Base-by-base conservation (phyloP, 2,113 vertebrate genomes). In the Onychostoma macrolepis region DNA sequence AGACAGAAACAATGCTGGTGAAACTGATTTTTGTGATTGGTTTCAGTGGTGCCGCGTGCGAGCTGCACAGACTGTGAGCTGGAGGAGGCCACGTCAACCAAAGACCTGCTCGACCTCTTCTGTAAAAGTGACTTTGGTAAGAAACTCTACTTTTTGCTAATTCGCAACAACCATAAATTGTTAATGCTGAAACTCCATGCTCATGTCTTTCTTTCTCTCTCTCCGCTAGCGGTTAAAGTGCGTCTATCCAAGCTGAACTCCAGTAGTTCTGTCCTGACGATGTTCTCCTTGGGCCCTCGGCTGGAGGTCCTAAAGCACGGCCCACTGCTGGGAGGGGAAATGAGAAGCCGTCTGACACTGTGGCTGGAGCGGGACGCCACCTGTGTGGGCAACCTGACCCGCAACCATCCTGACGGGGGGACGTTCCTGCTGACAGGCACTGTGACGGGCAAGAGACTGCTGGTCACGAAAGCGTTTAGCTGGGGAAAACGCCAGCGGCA, bases 11-110 rank as follows among this genome's bases (percentile, higher is more conserved):
- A 19, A 50, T 10, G 6, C 8, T 26, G 24, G n/a, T 36, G 33
- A 21, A 78, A 84, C 48, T 53, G 61, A 67, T 67, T 56, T 61
- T 9, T 53, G 56, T 71, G 12, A 9, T 79, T 6, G 83, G 0
- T 92, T 94, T 88, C 89, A 93, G 86, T 89, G 94, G 95, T 95
- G 67, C 96, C 95, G 19, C 86, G 90, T 85, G 96, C 96, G 84
- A 97, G 96, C 93, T 97, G 96, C 88, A 94, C 89, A 65, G 96
- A 97, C 84, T 97, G 96, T 0, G 94, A 97, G 87, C 93, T 97
- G 56, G 95, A 97, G 85, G 95, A 96, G 28, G 90, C 91, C 26
- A 91, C 92, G 48, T 95, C 95, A 4, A 74, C 92, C 85, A 96
- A 94, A 87, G 95, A 96, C 26, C 92, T 95, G 79, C 93, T 96